These are phyloP conservation scores for Papilio polyxenes DNA, from an alignment of 1,140 invertebrate species.

Conservation along the genomic window DNA sequence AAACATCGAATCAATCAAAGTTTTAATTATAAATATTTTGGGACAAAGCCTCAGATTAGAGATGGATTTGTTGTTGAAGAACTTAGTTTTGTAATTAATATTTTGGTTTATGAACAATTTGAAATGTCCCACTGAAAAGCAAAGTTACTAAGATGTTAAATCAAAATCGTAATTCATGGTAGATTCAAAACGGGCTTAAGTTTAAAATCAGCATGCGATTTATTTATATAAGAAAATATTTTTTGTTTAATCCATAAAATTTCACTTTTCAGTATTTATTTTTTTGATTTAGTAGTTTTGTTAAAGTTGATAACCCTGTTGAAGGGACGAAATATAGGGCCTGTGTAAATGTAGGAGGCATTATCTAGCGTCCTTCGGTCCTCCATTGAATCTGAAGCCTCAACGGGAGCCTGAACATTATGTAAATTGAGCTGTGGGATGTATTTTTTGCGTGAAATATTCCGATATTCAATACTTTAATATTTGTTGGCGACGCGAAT, in stretches of 20 bases:
- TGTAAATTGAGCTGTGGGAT: constrained; percentile 60
- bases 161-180: too few species aligned
- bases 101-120: not conserved
- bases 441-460: constrained; percentile 57
- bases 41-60: not conserved
- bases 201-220: too few species aligned
- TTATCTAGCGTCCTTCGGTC: constrained; percentile 59
- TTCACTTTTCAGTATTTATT: not conserved
- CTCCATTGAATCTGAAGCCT: constrained; percentile 51
- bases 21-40: constrained; percentile 8
- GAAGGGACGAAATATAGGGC: constrained; percentile 46
- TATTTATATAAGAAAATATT: too few species aligned
- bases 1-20: not conserved
- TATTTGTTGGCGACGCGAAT: constrained; percentile 35
- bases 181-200: too few species aligned
- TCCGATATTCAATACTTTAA: constrained; percentile 56
- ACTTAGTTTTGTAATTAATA: not conserved
- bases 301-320: constrained; percentile 7
- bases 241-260: not conserved
- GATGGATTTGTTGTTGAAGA: not conserved
- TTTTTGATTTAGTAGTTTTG: not conserved
- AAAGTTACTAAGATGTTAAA: too few species aligned
- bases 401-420: constrained; percentile 54
- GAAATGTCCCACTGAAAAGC: not conserved
- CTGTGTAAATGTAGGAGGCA: constrained; percentile 60